phyloP scores from a whole-genome alignment of 2,113 vertebrate species.

The Clarias gariepinus region DNA sequence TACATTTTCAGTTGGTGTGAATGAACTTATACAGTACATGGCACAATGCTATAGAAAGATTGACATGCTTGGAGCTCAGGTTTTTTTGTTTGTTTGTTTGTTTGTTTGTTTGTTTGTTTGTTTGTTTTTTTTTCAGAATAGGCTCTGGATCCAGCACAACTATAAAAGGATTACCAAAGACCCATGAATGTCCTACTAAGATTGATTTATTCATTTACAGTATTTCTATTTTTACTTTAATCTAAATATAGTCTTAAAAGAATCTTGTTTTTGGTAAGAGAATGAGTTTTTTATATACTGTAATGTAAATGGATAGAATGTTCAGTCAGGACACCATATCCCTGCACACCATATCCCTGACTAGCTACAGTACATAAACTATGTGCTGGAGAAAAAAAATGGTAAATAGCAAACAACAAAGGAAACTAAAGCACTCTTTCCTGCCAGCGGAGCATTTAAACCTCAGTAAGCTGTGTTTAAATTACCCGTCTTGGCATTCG shows the following conservation, averaged over 20 bases:
- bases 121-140: too few species aligned
- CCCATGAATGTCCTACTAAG: background rate
- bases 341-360: background rate
- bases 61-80: background rate
- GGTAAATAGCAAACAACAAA: background rate
- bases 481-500: background rate
- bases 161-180: background rate
- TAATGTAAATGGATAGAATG: background rate
- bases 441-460: background rate
- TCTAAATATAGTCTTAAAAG: background rate
- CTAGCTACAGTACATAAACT: background rate
- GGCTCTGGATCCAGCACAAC: too few species aligned
- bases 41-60: background rate
- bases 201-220: background rate
- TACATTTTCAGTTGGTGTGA: background rate
- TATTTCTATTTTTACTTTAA: background rate
- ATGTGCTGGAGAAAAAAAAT: background rate
- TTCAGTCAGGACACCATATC: background rate
- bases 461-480: slow-evolving; percentile 4
- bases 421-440: background rate
- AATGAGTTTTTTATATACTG: background rate
- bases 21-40: background rate
- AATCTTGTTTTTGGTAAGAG: background rate
- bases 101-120: too few species aligned
- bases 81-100: background rate